A percentile compares a stretch with the other conserved stretches of the same genome.
Conservation (phyloP, 2,888 invertebrate species). For the Tipula unca region DNA sequence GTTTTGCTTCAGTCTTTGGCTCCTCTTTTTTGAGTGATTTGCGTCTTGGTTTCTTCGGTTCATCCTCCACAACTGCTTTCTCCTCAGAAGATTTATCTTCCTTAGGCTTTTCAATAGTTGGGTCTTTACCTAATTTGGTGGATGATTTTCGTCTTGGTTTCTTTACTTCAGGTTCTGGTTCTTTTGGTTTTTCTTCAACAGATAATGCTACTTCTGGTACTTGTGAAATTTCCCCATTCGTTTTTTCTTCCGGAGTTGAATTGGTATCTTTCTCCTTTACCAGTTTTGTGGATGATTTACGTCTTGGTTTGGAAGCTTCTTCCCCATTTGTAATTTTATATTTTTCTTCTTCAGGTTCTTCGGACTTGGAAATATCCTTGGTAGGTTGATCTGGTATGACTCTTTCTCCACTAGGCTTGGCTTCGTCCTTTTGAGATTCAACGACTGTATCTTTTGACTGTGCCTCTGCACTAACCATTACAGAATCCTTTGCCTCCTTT, state of each 20-base stretch:
- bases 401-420: neutral
- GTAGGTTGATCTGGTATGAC: neutral
- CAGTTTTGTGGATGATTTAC: neutral
- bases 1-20: neutral
- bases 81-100: neutral
- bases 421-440: neutral
- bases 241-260: neutral
- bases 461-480: neutral
- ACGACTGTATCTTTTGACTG: neutral
- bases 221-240: neutral
- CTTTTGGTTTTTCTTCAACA: slow-evolving; percentile 23
- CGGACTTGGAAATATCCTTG: neutral
- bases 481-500: neutral
- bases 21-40: slow-evolving; percentile 23
- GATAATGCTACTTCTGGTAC: slow-evolving; percentile 20
- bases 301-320: neutral
- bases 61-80: slow-evolving; percentile 21
- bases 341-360: neutral
- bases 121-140: slow-evolving; percentile 26
- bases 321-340: neutral
- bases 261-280: too few species aligned
- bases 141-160: slow-evolving; percentile 25
- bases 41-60: slow-evolving; percentile 26
- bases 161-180: slow-evolving; percentile 25
- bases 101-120: neutral